phyloP scores from a whole-genome alignment of 2,888 invertebrate genomes.

The Phytoseiulus persimilis region DNA sequence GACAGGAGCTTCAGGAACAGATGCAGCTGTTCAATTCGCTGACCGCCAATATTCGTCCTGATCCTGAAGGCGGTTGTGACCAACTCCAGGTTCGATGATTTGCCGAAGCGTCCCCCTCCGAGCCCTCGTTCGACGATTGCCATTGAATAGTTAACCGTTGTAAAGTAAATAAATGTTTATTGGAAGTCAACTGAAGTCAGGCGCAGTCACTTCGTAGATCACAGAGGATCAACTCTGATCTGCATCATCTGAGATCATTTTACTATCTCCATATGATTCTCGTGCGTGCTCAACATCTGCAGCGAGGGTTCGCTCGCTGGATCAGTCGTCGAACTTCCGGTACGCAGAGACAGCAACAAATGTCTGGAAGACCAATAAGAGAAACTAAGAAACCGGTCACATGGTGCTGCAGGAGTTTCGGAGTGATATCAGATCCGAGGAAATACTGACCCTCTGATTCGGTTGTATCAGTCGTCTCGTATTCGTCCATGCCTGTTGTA shows the following conservation, averaged over 20 bases:
- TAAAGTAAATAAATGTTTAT: slow-evolving; percentile 29
- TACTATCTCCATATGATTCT: background rate
- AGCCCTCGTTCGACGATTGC: background rate
- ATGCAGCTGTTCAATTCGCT: slow-evolving; percentile 28
- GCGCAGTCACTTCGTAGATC: background rate
- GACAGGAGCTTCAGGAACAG: slow-evolving; percentile 27
- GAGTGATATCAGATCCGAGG: too few species aligned
- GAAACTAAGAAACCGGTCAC: background rate
- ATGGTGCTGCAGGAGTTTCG: too few species aligned
- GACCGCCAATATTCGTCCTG: background rate
- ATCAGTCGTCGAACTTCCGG: background rate
- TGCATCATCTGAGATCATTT: background rate
- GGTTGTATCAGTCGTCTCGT: background rate
- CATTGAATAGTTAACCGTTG: slow-evolving; percentile 29
- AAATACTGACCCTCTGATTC: background rate
- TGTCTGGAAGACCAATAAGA: background rate
- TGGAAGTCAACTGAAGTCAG: background rate
- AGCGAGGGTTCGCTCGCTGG: background rate
- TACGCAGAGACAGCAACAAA: background rate
- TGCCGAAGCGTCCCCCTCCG: background rate
- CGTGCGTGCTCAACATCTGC: background rate
- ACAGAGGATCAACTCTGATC: background rate
- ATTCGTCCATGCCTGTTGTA: too few species aligned
- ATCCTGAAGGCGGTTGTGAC: slow-evolving; percentile 23
- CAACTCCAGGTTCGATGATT: slow-evolving; percentile 9